Conservation (phyloP, 2,888 invertebrate species). For the Spatulosminthurus flaviceps region DNA sequence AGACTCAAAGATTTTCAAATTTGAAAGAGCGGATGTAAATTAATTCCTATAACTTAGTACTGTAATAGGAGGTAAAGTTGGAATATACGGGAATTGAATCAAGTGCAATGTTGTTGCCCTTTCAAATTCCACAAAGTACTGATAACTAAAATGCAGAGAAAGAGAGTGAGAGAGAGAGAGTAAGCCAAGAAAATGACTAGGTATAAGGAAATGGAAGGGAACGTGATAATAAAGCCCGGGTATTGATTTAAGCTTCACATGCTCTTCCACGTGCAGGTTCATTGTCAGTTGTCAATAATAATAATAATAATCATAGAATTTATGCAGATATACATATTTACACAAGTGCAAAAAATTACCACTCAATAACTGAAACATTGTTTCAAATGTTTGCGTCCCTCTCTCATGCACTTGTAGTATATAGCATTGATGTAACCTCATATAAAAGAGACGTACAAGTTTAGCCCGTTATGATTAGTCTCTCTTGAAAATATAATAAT, state of each 20-base stretch:
- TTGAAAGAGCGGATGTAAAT: too few relatives aligned
- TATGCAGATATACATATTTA: too few relatives aligned
- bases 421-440: too few relatives aligned
- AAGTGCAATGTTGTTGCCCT: not conserved
- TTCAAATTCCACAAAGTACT: not conserved
- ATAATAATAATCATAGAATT: too few relatives aligned
- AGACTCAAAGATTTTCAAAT: too few relatives aligned
- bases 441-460: too few relatives aligned
- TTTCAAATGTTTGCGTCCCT: too few relatives aligned
- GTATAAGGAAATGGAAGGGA: not conserved
- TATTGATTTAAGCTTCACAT: constrained; percentile 34
- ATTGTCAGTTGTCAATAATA: not conserved
- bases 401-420: too few relatives aligned
- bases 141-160: not conserved
- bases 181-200: constrained; percentile 2
- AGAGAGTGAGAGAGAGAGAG: too few relatives aligned
- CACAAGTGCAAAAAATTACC: too few relatives aligned
- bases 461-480: not conserved
- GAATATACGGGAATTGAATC: not conserved
- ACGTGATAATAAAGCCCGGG: constrained; percentile 31
- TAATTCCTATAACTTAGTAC: too few relatives aligned
- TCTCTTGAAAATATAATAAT: not conserved
- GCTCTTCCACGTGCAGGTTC: constrained; percentile 36
- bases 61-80: not conserved
- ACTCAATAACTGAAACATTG: too few relatives aligned